Evolutionary conservation across 2,797 vertebrate species (phyloP).

Genomic region (Ispidina lecontei): DNA sequence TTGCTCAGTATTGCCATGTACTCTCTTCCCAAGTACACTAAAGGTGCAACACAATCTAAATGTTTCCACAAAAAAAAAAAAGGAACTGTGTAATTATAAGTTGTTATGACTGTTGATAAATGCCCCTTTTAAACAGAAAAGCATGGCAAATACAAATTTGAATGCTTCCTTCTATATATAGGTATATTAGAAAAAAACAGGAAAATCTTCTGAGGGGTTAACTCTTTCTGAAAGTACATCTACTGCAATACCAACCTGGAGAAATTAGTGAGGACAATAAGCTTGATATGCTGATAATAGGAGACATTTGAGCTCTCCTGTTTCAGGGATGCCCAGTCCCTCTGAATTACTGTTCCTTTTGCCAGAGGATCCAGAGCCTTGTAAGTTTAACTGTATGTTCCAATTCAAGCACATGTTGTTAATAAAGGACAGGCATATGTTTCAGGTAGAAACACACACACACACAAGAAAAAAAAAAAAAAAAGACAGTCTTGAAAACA

Average conservation of each 20-base stretch:
- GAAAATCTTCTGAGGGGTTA: background rate
- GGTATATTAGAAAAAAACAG: background rate
- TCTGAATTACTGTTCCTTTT: conserved; percentile 23
- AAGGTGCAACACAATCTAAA: background rate
- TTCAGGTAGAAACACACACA: background rate
- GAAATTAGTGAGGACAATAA: conserved; percentile 4
- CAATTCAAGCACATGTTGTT: conserved; percentile 2
- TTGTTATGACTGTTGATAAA: background rate
- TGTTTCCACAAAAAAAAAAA: background rate
- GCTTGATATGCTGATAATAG: background rate
- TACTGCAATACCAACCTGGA: background rate
- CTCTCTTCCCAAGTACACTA: background rate
- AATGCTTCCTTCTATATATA: background rate
- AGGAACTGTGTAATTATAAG: background rate
- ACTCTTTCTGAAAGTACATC: background rate
- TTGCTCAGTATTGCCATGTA: background rate
- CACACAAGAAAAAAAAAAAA: background rate
- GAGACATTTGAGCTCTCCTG: background rate
- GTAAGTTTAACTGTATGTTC: conserved; percentile 2
- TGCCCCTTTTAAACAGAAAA: background rate
- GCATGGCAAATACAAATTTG: background rate
- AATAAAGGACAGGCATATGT: background rate
- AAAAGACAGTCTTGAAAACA: background rate
- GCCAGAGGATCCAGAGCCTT: background rate
- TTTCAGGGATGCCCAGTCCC: background rate